Evolutionary conservation across 1,140 invertebrate species (phyloP).

Genomic region (Elymnias hypermnestra): DNA sequence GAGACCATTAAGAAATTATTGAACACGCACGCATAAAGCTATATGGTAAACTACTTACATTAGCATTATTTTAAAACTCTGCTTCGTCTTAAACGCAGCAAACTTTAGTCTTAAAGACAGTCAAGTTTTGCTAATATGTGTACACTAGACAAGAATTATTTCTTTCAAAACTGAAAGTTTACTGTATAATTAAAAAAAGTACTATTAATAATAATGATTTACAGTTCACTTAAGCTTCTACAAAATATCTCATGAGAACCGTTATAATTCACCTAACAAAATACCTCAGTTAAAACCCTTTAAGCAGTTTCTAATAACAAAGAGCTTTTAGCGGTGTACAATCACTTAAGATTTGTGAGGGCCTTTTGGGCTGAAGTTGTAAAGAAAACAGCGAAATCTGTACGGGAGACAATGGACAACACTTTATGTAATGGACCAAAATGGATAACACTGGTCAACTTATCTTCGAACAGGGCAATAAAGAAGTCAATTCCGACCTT

Average conservation of each 20-base stretch:
- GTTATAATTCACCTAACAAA: slow-evolving; percentile 2
- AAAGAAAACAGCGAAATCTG: slow-evolving; percentile 34
- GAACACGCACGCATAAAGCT: too few relatives aligned
- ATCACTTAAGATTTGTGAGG: slow-evolving; percentile 22
- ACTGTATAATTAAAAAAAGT: too few relatives aligned
- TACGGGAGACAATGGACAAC: slow-evolving; percentile 46
- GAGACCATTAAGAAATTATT: not conserved
- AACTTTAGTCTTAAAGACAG: too few relatives aligned
- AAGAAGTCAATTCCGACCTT: slow-evolving; percentile 56
- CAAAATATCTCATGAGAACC: too few relatives aligned
- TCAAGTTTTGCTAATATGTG: too few relatives aligned
- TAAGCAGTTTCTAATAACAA: slow-evolving; percentile 19
- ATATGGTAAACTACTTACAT: too few relatives aligned
- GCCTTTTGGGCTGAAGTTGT: slow-evolving; percentile 13
- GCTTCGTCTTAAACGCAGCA: too few relatives aligned
- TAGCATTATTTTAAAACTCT: slow-evolving; percentile 1
- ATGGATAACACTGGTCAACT: slow-evolving; percentile 51
- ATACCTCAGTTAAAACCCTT: not conserved
- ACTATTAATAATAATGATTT: too few relatives aligned
- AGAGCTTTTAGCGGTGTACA: slow-evolving; percentile 22
- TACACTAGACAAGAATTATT: too few relatives aligned
- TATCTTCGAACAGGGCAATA: slow-evolving; percentile 59
- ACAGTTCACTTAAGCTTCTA: too few relatives aligned
- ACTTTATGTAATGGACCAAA: slow-evolving; percentile 65
- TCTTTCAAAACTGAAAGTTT: too few relatives aligned